Conservation (phyloP, 2,113 vertebrate species). For the Camelus bactrianus region DNA sequence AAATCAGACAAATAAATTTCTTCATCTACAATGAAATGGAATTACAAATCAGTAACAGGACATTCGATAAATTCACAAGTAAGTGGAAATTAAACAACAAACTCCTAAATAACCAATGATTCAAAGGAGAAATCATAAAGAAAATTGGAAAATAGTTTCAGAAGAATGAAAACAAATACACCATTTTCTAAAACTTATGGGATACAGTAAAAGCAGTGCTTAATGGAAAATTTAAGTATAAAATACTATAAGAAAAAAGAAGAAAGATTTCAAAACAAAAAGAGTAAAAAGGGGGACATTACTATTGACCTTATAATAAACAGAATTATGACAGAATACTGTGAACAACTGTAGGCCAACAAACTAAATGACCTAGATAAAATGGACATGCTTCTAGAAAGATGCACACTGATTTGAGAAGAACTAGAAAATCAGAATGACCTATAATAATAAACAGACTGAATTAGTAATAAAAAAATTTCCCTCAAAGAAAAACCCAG, state of each 20-base stretch:
- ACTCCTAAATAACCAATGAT: background rate
- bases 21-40: background rate
- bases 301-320: background rate
- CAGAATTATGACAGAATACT: background rate
- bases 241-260: background rate
- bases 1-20: background rate
- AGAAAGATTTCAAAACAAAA: background rate
- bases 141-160: conserved; percentile 12
- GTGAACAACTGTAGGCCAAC: background rate
- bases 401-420: background rate
- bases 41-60: background rate
- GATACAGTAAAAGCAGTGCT: background rate
- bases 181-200: background rate
- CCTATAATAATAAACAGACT: background rate
- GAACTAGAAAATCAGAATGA: conserved; percentile 4
- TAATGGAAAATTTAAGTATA: background rate
- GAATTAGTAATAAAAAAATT: background rate
- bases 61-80: background rate
- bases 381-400: conserved; percentile 11
- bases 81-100: background rate
- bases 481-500: background rate
- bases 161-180: conserved; percentile 4
- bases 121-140: background rate
- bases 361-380: background rate
- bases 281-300: background rate